Evolutionary conservation across 1,140 invertebrate species (phyloP).

Genomic region (Scaptomyza montana): DNA sequence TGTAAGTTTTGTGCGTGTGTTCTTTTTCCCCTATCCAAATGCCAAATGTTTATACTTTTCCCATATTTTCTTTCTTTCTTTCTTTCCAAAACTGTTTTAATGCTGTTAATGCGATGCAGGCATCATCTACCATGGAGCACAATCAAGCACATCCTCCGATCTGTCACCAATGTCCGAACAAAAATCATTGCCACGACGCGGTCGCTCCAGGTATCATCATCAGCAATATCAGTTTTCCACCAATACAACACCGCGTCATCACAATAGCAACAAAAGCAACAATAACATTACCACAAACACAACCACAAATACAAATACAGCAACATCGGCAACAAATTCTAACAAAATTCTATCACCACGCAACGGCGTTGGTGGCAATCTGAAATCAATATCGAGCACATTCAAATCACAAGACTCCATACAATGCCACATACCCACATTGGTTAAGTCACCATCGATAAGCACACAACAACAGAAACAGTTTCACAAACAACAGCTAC

Average conservation of each 20-base stretch:
- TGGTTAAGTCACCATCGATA: slow-evolving; percentile 82
- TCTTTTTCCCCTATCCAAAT: slow-evolving; percentile 31
- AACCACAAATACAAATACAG: slow-evolving; percentile 59
- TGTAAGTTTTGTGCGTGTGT: slow-evolving; percentile 5
- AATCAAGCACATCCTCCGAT: slow-evolving; percentile 90
- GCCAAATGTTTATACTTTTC: slow-evolving; percentile 60
- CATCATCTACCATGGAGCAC: slow-evolving; percentile 90
- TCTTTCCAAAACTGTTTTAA: slow-evolving; percentile 39
- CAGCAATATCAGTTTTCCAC: slow-evolving; percentile 84
- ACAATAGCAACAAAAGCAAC: slow-evolving; percentile 80
- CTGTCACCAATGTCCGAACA: slow-evolving; percentile 91
- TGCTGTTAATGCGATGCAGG: slow-evolving; percentile 84
- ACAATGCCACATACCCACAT: slow-evolving; percentile 82
- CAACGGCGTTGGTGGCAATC: slow-evolving; percentile 65
- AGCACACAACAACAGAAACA: slow-evolving; percentile 82
- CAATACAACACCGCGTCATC: slow-evolving; percentile 84
- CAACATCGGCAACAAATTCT: slow-evolving; percentile 66
- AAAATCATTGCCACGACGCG: slow-evolving; percentile 89
- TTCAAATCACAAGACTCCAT: slow-evolving; percentile 83
- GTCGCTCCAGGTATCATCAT: slow-evolving; percentile 87
- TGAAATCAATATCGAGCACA: slow-evolving; percentile 82
- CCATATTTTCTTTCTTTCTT: slow-evolving; percentile 72
- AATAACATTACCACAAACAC: slow-evolving; percentile 70
- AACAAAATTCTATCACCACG: slow-evolving; percentile 81
- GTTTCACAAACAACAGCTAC: slow-evolving; percentile 67